Conservation (phyloP, 23 tunicate genomes). For the Phallusia fumigata region DNA sequence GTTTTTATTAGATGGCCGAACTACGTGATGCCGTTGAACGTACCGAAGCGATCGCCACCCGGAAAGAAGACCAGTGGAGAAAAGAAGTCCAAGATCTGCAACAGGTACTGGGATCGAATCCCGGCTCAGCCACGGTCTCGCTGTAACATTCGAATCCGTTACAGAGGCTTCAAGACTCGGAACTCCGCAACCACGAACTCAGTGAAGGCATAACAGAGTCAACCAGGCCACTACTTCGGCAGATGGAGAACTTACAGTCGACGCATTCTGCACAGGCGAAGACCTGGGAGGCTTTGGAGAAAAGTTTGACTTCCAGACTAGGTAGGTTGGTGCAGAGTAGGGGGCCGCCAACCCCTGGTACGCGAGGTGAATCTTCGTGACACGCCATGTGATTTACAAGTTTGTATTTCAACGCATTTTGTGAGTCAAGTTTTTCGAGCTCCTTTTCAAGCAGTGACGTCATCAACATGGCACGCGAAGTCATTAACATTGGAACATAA, state of each 20-base stretch:
- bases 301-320: constrained; percentile 65
- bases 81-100: constrained; percentile 78
- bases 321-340: too few relatives aligned
- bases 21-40: constrained; percentile 51
- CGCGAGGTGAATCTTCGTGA: too few relatives aligned
- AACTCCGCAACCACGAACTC: constrained; percentile 79
- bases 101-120: constrained; percentile 32
- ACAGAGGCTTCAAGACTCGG: constrained; percentile 86
- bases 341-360: too few relatives aligned
- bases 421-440: too few relatives aligned
- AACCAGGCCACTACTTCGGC: constrained; percentile 83
- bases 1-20: constrained; percentile 39
- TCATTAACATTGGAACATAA: too few relatives aligned
- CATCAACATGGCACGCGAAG: too few relatives aligned
- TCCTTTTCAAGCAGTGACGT: too few relatives aligned
- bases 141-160: neutral
- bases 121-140: neutral
- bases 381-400: too few relatives aligned
- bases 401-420: too few relatives aligned
- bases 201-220: constrained; percentile 67
- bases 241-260: constrained; percentile 76
- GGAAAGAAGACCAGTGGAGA: constrained; percentile 77
- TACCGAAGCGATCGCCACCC: constrained; percentile 39
- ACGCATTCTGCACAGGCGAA: constrained; percentile 73
- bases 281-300: constrained; percentile 85